Percentiles rank a stretch among this genome's conserved stretches.
These are phyloP conservation scores for Orussus abietinus DNA, from an alignment of 1,140 invertebrate genomes.

Conservation along the genomic window DNA sequence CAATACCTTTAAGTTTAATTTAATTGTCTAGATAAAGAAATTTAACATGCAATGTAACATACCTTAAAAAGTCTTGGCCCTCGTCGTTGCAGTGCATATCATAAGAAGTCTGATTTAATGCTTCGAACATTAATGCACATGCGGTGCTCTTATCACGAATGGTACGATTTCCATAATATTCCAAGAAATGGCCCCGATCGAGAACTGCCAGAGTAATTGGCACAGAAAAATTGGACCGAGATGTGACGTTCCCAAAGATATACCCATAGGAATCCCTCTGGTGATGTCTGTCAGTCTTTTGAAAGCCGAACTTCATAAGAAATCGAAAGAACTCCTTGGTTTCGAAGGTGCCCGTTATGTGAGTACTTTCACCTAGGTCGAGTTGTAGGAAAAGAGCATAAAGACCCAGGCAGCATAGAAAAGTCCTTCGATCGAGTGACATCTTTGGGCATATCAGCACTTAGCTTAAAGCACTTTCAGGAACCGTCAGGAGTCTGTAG, in stretches of 20 bases:
- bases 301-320: constrained; percentile 92
- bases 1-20: constrained; percentile 5
- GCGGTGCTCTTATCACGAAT: constrained; percentile 61
- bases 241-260: constrained; percentile 91
- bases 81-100: constrained; percentile 78
- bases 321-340: constrained; percentile 83
- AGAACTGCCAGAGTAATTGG: constrained; percentile 83
- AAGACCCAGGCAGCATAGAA: constrained; percentile 3
- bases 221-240: constrained; percentile 60
- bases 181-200: constrained; percentile 80
- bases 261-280: constrained; percentile 83
- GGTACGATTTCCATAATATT: constrained; percentile 79
- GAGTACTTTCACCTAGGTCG: constrained; percentile 42
- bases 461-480: not conserved
- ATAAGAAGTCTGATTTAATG: constrained; percentile 77
- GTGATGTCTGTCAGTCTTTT: constrained; percentile 86
- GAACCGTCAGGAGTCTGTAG: not conserved
- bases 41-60: constrained; percentile 7
- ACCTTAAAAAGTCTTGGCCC: constrained; percentile 78
- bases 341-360: constrained; percentile 63
- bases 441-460: constrained; percentile 1
- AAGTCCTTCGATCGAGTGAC: constrained; percentile 3
- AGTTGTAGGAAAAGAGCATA: constrained; percentile 8
- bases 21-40: constrained; percentile 3
- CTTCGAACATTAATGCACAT: constrained; percentile 81